Conservation (phyloP, 2,888 invertebrate species). For the Portevinia maculata region DNA sequence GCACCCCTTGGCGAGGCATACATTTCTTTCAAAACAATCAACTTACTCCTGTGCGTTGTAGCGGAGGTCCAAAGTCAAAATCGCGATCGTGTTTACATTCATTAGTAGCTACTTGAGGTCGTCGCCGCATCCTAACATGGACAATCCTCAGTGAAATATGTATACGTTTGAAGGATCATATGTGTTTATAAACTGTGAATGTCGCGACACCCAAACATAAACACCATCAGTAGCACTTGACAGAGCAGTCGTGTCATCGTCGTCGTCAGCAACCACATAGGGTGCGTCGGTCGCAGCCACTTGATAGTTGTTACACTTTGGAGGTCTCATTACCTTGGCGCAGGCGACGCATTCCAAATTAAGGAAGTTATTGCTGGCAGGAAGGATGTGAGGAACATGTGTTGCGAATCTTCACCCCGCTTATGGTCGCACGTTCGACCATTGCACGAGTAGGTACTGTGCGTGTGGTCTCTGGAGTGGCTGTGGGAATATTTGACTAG, state of each 20-base stretch:
- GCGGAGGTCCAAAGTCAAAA: constrained; percentile 45
- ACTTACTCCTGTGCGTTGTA: constrained; percentile 24
- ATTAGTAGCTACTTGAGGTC: constrained; percentile 73
- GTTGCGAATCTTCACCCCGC: constrained; percentile 62
- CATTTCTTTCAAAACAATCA: constrained; percentile 60
- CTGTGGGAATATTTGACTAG: constrained; percentile 65
- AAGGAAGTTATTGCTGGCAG: constrained; percentile 50
- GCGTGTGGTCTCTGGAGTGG: constrained; percentile 62
- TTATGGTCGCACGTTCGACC: constrained; percentile 21
- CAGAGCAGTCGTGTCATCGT: constrained; percentile 47
- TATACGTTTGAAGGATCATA: constrained; percentile 49
- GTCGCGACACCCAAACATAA: constrained; percentile 71
- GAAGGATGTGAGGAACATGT: constrained; percentile 66
- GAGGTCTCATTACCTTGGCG: constrained; percentile 55
- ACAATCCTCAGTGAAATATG: background rate
- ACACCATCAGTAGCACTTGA: constrained; percentile 58
- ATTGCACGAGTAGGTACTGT: constrained; percentile 26
- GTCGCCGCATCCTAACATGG: constrained; percentile 54
- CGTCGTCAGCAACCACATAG: constrained; percentile 62
- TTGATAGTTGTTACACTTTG: constrained; percentile 67
- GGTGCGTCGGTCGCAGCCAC: constrained; percentile 50
- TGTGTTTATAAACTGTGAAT: constrained; percentile 71
- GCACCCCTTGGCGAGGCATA: constrained; percentile 35
- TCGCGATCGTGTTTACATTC: constrained; percentile 68
- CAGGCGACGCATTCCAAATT: constrained; percentile 46